phyloP scores from a whole-genome alignment of 2,888 invertebrate genomes.

The Gasteruption jaculator region DNA sequence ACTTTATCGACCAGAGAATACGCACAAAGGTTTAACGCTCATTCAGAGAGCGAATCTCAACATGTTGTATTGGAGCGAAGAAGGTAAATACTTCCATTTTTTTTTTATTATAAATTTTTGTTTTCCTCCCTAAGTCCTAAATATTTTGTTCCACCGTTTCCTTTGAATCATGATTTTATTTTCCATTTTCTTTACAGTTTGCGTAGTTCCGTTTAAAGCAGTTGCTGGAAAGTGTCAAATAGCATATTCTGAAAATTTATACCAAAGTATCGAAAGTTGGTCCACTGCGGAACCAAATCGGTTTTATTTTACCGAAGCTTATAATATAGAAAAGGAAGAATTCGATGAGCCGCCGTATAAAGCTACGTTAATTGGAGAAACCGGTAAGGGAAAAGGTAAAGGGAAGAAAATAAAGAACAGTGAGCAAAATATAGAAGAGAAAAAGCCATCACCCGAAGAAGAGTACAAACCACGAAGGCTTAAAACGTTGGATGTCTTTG shows the following conservation, averaged over 20 bases:
- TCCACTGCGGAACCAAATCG: conserved; percentile 61
- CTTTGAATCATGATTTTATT: conserved; percentile 10
- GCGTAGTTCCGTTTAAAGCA: conserved; percentile 56
- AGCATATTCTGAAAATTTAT: conserved; percentile 61
- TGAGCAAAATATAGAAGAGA: conserved; percentile 31
- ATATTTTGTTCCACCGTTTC: conserved; percentile 1
- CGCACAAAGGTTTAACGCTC: conserved; percentile 56
- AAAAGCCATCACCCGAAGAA: conserved; percentile 39
- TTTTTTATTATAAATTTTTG: conserved; percentile 8
- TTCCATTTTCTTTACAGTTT: conserved; percentile 45
- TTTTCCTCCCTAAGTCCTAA: conserved; percentile 1
- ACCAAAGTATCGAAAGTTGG: conserved; percentile 57
- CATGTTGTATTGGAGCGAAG: conserved; percentile 72
- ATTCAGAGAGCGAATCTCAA: conserved; percentile 67
- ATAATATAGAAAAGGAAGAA: conserved; percentile 56
- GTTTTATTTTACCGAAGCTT: conserved; percentile 72
- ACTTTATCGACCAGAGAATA: conserved; percentile 74
- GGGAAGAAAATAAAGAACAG: conserved; percentile 45
- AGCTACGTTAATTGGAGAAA: conserved; percentile 59
- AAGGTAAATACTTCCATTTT: conserved; percentile 53
- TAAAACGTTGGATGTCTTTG: conserved; percentile 74
- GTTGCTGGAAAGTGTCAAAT: conserved; percentile 70
- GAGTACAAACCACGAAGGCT: conserved; percentile 55
- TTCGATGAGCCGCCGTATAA: conserved; percentile 62
- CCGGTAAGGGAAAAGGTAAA: conserved; percentile 66